Conservation (phyloP, 2,888 invertebrate species). For the Oasisia sp. region DNA sequence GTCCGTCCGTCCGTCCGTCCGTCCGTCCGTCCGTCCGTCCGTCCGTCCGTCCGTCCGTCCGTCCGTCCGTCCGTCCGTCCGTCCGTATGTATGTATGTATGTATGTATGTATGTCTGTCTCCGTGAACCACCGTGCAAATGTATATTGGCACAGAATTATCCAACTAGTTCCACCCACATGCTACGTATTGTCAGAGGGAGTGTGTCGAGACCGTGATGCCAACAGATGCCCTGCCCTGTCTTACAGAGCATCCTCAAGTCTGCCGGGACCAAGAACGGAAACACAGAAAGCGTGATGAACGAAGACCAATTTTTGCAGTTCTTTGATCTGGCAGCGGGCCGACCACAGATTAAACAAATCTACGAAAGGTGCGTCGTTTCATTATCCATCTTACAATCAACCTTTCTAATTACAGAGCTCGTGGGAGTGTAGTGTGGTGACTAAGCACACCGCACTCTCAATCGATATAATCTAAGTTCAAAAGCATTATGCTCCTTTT, state of each 20-base stretch:
- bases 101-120: not conserved
- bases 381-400: not conserved
- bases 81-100: not conserved
- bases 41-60: not conserved
- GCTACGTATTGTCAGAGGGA: not conserved
- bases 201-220: not conserved
- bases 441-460: not conserved
- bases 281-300: constrained; percentile 21
- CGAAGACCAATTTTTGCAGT: constrained; percentile 31
- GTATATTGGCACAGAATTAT: too few relatives aligned
- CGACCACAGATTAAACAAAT: constrained; percentile 38
- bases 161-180: too few relatives aligned
- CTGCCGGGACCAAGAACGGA: constrained; percentile 28
- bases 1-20: not conserved
- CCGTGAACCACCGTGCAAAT: not conserved
- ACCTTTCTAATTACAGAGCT: not conserved
- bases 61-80: not conserved
- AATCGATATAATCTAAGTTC: not conserved
- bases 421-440: not conserved
- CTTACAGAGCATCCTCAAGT: constrained; percentile 31
- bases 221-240: too few relatives aligned
- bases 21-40: not conserved
- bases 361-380: constrained; percentile 33
- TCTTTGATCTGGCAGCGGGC: constrained; percentile 32
- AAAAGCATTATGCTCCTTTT: not conserved